Percentiles rank a stretch among this genome's conserved stretches.
phyloP scores from a whole-genome alignment of 2,888 invertebrate species.

The Volucella inflata region DNA sequence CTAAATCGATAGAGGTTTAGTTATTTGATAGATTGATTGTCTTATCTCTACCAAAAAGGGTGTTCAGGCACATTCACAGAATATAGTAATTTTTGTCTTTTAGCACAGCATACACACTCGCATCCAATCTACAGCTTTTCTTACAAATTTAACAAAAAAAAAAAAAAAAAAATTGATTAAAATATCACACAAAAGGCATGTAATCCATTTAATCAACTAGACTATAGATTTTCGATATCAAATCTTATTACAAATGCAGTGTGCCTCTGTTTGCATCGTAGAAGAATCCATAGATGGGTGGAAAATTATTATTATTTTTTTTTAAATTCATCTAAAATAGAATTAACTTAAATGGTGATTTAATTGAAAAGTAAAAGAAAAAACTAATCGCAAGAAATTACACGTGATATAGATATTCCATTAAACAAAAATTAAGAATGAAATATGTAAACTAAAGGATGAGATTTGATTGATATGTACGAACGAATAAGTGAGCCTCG shows the following conservation, averaged over 20 bases:
- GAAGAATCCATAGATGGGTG: conserved; percentile 44
- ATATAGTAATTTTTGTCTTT: conserved; percentile 1
- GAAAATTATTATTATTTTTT: not conserved
- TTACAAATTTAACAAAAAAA: no score
- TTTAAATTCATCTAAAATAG: conserved; percentile 41
- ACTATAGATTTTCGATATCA: not conserved
- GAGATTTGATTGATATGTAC: conserved; percentile 45
- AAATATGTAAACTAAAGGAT: conserved; percentile 21
- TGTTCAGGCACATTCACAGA: conserved; percentile 60
- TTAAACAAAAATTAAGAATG: conserved; percentile 22
- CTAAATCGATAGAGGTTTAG: conserved; percentile 40
- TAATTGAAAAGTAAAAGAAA: not conserved
- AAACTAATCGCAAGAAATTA: conserved; percentile 23
- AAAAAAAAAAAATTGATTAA: conserved; percentile 15
- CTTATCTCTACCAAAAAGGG: conserved; percentile 32
- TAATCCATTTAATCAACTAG: conserved; percentile 14
- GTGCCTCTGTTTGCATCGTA: conserved; percentile 44
- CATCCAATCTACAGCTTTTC: conserved; percentile 28
- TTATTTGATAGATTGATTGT: conserved; percentile 44
- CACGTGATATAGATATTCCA: conserved; percentile 7
- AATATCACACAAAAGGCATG: conserved; percentile 4
- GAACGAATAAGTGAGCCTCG: conserved; percentile 36
- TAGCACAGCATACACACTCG: conserved; percentile 39
- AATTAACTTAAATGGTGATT: conserved; percentile 34
- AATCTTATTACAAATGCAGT: conserved; percentile 30